Evolutionary conservation across 2,888 invertebrate genomes (phyloP), one percentile per base, ranked within the genome.

Genomic region (Tiliacea citrago): DNA sequence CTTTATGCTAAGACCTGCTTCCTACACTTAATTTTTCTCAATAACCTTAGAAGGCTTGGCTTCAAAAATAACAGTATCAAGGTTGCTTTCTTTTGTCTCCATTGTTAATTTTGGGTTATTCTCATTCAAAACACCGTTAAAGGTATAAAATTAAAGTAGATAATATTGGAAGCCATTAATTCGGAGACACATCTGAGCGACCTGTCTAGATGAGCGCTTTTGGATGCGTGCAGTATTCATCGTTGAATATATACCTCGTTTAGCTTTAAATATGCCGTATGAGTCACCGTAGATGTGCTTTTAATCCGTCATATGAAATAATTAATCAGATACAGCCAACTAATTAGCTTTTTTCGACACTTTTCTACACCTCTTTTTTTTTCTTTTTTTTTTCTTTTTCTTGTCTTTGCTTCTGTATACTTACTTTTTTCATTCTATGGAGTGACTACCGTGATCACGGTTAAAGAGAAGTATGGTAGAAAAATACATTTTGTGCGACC

Each of bases 171-270:
- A 73, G 42, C n/a, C 12, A 35, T 51, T 42, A 24, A 29, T 18
- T 61, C 45, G 18, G 12, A 24, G 72, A 73, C 63, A 82, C 80
- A 82, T 84, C 67, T 70, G 42, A 61, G 60, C 77, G 55, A 70
- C n/a, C 18, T 70, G 81, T 81, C 63, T 70, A 35, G 63, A 42
- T 45, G 29, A 61, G 16, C 21, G 78, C 73, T 62, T 77, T 82
- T 85, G 66, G 68, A 49, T 51, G 73, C 73, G 58, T 69, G 71
- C 62, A 62, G 57, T 68, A 72, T 66, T 73, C 42, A 60, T 68
- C 63, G 53, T 47, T 67, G 68, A 73, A 73, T 82, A 72, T 84
- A 84, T 82, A 82, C 73, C 45, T 55, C 35, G 29, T 61, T 76
- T 76, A 60, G 72, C 39, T 49, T 51, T 53, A 70, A 39, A 67